Evolutionary conservation across 2,797 vertebrate genomes (phyloP), one percentile per base, ranked within the genome.

Genomic region (Phataginus tricuspis): DNA sequence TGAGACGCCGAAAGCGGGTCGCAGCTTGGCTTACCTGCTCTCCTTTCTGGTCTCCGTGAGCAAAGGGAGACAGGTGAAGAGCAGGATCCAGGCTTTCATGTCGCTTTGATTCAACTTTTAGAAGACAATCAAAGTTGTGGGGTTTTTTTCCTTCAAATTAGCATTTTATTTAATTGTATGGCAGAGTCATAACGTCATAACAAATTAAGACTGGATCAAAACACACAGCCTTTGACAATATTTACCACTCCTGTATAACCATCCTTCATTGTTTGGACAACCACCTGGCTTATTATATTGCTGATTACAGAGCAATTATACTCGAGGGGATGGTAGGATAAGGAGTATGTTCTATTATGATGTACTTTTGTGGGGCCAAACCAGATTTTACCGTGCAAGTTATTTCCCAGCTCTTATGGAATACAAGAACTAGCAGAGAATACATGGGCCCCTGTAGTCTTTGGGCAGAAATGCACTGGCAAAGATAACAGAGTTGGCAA

Each of bases 131-230:
- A 53, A 49, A 53, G 2, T 39, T 39, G 45, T 45, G 45, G 45
- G 9, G 88, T 27, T 29, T 51, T 34, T 12, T 2, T 5, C 23
- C 12, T 90, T 87, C 42, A 90, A 72, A 86, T 90, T 88, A 91
- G n/a, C 27, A 66, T 66, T 80, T 97, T 83, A 69, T 72, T 86
- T 75, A 79, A 57, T 59, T 49, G 27, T 59, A 61, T 59, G 39
- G 61, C 29, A 85, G 68, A 91, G 88, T 83, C 27, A 37, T 72
- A 72, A 85, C 72, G 55, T 68, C 64, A 86, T 45, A 64, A 71
- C 39, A 90, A 64, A 72, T 93, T 82, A 92, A 34, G 86, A 77
- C 23, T 63, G 21, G 80, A 68, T 92, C 42, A 93, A 85, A 95
- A 90, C 5, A 7, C 25, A 74, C 27, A 39, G 39, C 8, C 21